Conservation (phyloP, 2,888 invertebrate species). For the Harpagoxenus sublaevis region DNA sequence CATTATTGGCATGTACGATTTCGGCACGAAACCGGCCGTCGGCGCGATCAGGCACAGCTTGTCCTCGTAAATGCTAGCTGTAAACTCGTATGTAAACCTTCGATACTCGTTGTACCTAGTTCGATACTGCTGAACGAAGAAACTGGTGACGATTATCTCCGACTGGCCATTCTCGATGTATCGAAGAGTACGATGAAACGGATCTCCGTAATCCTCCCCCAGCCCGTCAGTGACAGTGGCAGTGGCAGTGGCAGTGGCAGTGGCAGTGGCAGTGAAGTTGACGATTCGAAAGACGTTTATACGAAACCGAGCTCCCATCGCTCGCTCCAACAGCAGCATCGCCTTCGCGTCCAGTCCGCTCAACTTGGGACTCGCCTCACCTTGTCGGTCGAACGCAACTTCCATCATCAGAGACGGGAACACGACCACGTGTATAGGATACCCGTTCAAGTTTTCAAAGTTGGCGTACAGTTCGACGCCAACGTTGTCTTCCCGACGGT, state of each 20-base stretch:
- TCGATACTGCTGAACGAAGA: conserved; percentile 64
- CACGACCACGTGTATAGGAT: conserved; percentile 60
- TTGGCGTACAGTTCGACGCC: conserved; percentile 47
- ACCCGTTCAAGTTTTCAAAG: conserved; percentile 63
- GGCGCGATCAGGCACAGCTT: conserved; percentile 75
- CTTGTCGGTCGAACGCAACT: conserved; percentile 35
- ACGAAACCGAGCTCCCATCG: conserved; percentile 66
- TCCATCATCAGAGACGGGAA: conserved; percentile 78
- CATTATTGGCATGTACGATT: conserved; percentile 73
- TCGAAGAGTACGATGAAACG: conserved; percentile 67
- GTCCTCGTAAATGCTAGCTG: conserved; percentile 69
- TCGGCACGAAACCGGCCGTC: conserved; percentile 69
- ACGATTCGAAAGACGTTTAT: conserved; percentile 49
- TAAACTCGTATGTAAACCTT: conserved; percentile 66
- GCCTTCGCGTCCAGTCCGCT: conserved; percentile 68
- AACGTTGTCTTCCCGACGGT: neutral
- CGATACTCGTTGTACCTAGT: conserved; percentile 52
- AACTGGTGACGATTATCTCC: conserved; percentile 73
- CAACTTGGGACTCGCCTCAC: conserved; percentile 39
- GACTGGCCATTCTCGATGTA: conserved; percentile 56
- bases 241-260: too few relatives aligned
- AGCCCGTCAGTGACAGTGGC: too few relatives aligned
- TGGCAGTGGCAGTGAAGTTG: neutral
- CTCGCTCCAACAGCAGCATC: conserved; percentile 64
- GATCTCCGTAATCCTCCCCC: conserved; percentile 57